These are phyloP conservation scores for Morbakka virulenta DNA, from an alignment of 30 jellyfish, hydroid and myxozoan genomes.

Conservation along the genomic window DNA sequence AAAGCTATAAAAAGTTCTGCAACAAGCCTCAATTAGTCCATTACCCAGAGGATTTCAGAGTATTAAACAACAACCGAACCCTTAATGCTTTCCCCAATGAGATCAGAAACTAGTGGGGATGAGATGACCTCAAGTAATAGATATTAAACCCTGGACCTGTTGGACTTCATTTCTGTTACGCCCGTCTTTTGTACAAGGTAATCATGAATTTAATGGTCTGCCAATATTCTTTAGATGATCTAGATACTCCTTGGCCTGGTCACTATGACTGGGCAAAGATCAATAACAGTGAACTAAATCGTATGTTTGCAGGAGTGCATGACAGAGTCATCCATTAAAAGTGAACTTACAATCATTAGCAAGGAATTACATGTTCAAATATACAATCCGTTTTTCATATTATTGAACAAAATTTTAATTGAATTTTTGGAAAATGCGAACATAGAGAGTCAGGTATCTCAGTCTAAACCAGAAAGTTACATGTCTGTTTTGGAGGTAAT, in stretches of 20 bases:
- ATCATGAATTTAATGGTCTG: too few species aligned
- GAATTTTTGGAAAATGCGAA: constrained; percentile 8
- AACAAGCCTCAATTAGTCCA: too few species aligned
- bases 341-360: constrained; percentile 17
- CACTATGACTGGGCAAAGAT: constrained; percentile 2
- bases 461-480: background rate
- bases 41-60: too few species aligned
- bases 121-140: too few species aligned
- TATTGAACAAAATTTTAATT: background rate
- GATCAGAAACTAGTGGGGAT: too few species aligned
- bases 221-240: too few species aligned
- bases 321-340: background rate
- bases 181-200: too few species aligned
- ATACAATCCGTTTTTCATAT: background rate
- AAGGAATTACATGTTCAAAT: background rate
- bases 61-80: too few species aligned
- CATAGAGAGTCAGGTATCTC: constrained; percentile 9
- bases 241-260: constrained; percentile 27
- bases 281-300: constrained; percentile 1
- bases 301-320: constrained; percentile 1
- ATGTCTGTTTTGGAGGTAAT: constrained; percentile 12
- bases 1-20: too few species aligned
- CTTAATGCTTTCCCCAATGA: too few species aligned
- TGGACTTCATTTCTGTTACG: too few species aligned
- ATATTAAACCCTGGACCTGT: too few species aligned